Percentiles rank a stretch among this genome's conserved stretches.
These are phyloP conservation scores for Eleutherodactylus coqui DNA, from an alignment of 2,797 vertebrate species.

Conservation along the genomic window DNA sequence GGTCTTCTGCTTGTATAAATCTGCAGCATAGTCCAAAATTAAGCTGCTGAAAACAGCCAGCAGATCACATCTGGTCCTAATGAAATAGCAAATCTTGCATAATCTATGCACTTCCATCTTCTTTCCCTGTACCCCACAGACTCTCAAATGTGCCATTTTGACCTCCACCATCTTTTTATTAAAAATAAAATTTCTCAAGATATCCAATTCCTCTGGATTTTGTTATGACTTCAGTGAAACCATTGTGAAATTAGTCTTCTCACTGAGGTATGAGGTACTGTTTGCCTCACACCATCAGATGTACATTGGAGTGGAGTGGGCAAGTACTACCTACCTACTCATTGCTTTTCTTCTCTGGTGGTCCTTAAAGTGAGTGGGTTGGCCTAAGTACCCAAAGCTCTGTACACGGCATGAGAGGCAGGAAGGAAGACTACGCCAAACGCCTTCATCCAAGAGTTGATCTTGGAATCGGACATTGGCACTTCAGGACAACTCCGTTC, in stretches of 20 bases:
- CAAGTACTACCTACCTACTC: not conserved
- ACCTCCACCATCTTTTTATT: not conserved
- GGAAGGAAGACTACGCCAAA: not conserved
- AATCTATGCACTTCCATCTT: constrained; percentile 40
- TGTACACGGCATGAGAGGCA: not conserved
- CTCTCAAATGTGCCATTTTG: constrained; percentile 54
- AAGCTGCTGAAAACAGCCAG: constrained; percentile 30
- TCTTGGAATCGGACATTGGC: not conserved
- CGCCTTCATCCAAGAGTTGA: not conserved
- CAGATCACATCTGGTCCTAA: constrained; percentile 50
- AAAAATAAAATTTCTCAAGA: not conserved
- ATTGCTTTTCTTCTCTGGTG: not conserved
- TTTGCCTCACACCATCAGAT: not conserved
- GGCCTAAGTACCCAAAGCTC: not conserved
- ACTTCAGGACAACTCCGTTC: not conserved
- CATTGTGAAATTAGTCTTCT: not conserved
- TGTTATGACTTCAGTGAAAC: not conserved
- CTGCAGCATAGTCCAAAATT: constrained; percentile 44
- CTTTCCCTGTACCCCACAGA: constrained; percentile 35
- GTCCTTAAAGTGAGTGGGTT: not conserved
- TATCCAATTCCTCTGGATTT: not conserved
- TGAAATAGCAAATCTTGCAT: constrained; percentile 44
- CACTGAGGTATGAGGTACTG: not conserved
- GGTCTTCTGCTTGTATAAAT: constrained; percentile 37
- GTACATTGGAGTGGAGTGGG: not conserved